Conservation (phyloP, 2,888 invertebrate species). For the Andrena minutula region DNA sequence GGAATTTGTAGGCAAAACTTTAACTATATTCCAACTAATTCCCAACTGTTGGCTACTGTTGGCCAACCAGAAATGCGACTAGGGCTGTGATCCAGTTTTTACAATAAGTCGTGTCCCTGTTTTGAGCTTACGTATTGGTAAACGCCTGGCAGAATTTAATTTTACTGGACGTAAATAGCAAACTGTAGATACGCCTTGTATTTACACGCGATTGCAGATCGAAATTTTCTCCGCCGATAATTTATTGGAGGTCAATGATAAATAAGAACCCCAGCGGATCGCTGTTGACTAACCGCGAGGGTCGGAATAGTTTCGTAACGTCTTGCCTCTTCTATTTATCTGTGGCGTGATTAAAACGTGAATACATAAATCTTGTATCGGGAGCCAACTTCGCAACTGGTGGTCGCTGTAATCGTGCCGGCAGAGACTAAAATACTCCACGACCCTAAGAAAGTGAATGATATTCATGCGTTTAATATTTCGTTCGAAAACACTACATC, state of each 20-base stretch:
- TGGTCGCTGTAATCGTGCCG: neutral
- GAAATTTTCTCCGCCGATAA: slow-evolving; percentile 45
- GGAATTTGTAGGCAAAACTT: too few species aligned
- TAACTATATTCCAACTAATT: too few species aligned
- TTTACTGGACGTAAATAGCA: neutral
- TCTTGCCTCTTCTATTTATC: slow-evolving; percentile 34
- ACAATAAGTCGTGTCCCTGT: too few species aligned
- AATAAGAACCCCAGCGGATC: slow-evolving; percentile 69
- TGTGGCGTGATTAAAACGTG: slow-evolving; percentile 30
- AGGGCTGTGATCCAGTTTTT: too few species aligned
- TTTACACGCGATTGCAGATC: slow-evolving; percentile 23
- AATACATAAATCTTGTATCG: slow-evolving; percentile 27
- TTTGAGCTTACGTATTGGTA: too few species aligned
- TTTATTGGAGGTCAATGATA: slow-evolving; percentile 68
- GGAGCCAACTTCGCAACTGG: slow-evolving; percentile 14
- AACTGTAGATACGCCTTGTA: neutral
- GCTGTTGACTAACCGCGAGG: slow-evolving; percentile 35
- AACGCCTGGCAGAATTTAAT: neutral
- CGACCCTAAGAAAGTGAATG: neutral
- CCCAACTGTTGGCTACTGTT: too few species aligned
- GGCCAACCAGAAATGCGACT: too few species aligned
- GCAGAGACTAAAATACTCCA: neutral
- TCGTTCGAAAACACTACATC: neutral
- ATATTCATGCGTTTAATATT: neutral
- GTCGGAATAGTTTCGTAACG: slow-evolving; percentile 58